Percentiles rank a stretch among this genome's conserved stretches.
These are phyloP conservation scores for Protosalanx chinensis DNA, from an alignment of 2,797 vertebrate species.

Conservation along the genomic window DNA sequence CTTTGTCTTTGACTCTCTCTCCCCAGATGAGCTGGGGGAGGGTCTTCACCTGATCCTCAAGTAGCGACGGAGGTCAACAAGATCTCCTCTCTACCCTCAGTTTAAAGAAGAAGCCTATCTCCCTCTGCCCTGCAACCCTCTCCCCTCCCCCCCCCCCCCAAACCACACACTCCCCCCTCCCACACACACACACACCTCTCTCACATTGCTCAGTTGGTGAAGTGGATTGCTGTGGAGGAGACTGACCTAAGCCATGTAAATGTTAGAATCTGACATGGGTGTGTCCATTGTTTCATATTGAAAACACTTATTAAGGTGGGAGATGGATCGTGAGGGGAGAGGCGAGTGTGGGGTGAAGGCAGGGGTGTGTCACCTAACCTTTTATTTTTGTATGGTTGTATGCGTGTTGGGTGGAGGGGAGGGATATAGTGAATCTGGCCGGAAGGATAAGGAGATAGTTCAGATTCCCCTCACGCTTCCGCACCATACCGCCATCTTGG, in stretches of 20 bases:
- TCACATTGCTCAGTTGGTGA: constrained; percentile 37
- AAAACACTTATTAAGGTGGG: constrained; percentile 72
- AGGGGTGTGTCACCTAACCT: constrained; percentile 50
- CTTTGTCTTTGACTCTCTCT: neutral
- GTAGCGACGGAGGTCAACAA: constrained; percentile 58
- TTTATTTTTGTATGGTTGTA: constrained; percentile 52
- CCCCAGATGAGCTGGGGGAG: constrained; percentile 85
- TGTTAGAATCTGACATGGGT: constrained; percentile 85
- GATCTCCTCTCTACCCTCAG: constrained; percentile 40
- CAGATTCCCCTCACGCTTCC: constrained; percentile 39
- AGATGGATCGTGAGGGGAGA: constrained; percentile 42
- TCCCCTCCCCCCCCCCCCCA: constrained; percentile 37
- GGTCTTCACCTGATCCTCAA: constrained; percentile 78
- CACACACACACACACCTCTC: constrained; percentile 45
- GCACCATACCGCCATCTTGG: constrained; percentile 60
- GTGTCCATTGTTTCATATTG: constrained; percentile 83
- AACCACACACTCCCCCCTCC: constrained; percentile 44
- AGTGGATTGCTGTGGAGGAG: constrained; percentile 54
- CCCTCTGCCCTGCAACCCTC: constrained; percentile 59
- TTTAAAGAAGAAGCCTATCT: constrained; percentile 54
- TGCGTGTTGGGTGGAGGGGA: constrained; percentile 17
- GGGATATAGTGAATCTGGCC: constrained; percentile 22
- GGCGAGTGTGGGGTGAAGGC: constrained; percentile 24
- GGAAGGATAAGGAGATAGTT: constrained; percentile 43
- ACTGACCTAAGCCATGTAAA: constrained; percentile 73